A percentile compares a stretch with the other conserved stretches of the same genome.
Evolutionary conservation across 2,113 vertebrate genomes (phyloP).

Genomic region (Pholis gunnellus): DNA sequence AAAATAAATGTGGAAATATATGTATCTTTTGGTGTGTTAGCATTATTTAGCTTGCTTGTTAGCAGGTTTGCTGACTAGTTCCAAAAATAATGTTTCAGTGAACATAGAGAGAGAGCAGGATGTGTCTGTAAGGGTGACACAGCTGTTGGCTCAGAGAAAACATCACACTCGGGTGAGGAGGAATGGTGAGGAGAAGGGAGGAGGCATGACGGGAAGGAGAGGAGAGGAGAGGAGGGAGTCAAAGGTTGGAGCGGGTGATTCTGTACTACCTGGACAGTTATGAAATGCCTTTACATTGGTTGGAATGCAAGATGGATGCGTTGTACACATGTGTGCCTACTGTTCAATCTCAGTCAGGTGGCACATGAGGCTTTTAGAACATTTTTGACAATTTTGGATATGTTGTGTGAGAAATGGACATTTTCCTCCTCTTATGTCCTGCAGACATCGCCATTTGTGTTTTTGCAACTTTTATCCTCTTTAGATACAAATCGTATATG

Average conservation of each 20-base stretch:
- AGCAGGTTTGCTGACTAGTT: background rate
- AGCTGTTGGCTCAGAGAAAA: conserved; percentile 64
- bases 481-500: background rate
- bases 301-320: background rate
- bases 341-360: conserved; percentile 4
- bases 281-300: conserved; percentile 1
- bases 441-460: background rate
- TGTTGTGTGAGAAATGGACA: background rate
- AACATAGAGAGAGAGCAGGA: background rate
- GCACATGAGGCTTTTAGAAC: background rate
- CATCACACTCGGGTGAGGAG: conserved; percentile 65
- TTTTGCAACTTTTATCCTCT: background rate
- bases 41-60: background rate
- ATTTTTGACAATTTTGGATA: no score
- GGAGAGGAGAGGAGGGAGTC: conserved; percentile 1
- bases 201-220: conserved; percentile 14
- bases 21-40: background rate
- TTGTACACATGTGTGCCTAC: background rate
- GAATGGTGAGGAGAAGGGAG: conserved; percentile 26
- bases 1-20: background rate
- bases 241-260: background rate
- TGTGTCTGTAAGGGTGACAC: conserved; percentile 20
- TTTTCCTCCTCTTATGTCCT: background rate
- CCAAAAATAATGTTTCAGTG: conserved; percentile 17
- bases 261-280: background rate